These are phyloP conservation scores for Sceloporus tristichus DNA, from an alignment of 2,113 vertebrate genomes.

Conservation along the genomic window DNA sequence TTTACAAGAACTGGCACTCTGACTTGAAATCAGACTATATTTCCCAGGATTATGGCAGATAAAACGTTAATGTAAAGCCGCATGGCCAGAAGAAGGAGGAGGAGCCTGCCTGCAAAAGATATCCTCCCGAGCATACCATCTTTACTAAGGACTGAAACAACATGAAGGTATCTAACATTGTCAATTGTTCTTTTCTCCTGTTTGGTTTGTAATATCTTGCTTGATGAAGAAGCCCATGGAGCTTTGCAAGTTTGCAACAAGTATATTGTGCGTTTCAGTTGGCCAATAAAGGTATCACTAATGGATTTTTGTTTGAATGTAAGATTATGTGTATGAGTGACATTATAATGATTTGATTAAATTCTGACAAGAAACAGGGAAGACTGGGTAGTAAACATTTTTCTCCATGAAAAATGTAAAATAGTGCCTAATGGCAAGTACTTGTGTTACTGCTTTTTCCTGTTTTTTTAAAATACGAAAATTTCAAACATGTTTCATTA, in stretches of 20 bases:
- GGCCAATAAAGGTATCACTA: no score
- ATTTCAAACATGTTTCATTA: neutral
- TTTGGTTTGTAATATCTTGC: no score
- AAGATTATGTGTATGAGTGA: slow-evolving; percentile 32
- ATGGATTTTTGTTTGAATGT: no score
- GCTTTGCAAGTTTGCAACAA: no score
- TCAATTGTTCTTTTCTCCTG: no score
- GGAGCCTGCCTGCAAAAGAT: no score
- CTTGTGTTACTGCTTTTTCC: slow-evolving; percentile 27
- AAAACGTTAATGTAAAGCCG: slow-evolving; percentile 42
- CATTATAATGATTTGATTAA: slow-evolving; percentile 65
- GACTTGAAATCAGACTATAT: slow-evolving; percentile 52
- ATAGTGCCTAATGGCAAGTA: slow-evolving; percentile 19
- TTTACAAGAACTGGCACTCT: slow-evolving; percentile 52
- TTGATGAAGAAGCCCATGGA: no score
- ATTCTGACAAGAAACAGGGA: slow-evolving; percentile 28
- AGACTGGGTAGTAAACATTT: neutral
- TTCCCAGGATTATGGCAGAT: slow-evolving; percentile 34
- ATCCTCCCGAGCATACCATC: no score
- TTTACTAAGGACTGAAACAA: no score
- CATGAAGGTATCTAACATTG: no score
- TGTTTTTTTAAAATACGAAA: slow-evolving; percentile 36
- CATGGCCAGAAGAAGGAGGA: no score
- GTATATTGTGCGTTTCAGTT: no score
- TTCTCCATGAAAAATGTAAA: slow-evolving; percentile 25